phyloP scores from a whole-genome alignment of 2,797 vertebrate species.

The Erpetoichthys calabaricus region DNA sequence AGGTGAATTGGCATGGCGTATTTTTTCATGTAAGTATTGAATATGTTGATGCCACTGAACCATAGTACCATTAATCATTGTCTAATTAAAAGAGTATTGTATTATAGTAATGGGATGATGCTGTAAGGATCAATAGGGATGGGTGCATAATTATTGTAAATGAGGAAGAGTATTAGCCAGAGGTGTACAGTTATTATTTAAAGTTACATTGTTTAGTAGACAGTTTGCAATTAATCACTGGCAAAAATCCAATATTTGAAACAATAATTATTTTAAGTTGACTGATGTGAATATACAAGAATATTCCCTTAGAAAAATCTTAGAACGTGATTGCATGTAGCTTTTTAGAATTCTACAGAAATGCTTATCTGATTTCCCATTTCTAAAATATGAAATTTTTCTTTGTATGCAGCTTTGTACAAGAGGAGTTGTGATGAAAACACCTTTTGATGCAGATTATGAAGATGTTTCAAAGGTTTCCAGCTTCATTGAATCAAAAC shows the following conservation, averaged over 20 bases:
- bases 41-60: background rate
- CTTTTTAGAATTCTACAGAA: too few relatives aligned
- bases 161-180: constrained; percentile 2
- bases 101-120: background rate
- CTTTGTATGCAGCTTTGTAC: constrained; percentile 37
- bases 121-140: constrained; percentile 9
- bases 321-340: too few relatives aligned
- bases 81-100: background rate
- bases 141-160: constrained; percentile 4
- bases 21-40: background rate
- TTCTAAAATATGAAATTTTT: constrained; percentile 8
- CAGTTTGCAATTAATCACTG: constrained; percentile 2
- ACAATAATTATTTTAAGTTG: constrained; percentile 1
- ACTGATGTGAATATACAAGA: background rate
- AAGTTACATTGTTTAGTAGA: background rate
- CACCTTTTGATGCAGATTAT: constrained; percentile 29
- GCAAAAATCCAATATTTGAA: background rate
- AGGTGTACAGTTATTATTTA: constrained; percentile 3
- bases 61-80: constrained; percentile 3
- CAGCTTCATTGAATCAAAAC: constrained; percentile 49
- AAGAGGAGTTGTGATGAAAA: constrained; percentile 34
- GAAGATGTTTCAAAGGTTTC: constrained; percentile 40
- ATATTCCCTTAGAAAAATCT: background rate
- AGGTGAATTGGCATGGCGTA: background rate
- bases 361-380: background rate